phyloP scores from a whole-genome alignment of 1,140 invertebrate genomes.

The Piezodorus guildinii region DNA sequence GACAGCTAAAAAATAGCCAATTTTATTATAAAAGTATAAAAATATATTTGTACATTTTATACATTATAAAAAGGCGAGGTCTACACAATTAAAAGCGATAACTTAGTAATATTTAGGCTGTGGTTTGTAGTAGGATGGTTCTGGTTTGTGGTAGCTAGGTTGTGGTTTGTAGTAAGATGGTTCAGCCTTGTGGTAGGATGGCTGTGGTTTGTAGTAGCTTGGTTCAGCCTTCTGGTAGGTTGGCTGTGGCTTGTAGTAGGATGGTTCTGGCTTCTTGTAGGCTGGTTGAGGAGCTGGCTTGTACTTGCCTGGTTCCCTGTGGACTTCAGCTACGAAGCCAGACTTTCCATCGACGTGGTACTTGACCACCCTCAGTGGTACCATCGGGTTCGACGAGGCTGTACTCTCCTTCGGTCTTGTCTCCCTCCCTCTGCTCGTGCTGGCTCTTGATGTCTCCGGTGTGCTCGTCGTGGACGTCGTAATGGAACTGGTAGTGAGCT shows the following conservation, averaged over 20 bases:
- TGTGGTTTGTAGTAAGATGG: background rate
- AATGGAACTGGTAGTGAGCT: slow-evolving; percentile 39
- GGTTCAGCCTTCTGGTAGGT: background rate
- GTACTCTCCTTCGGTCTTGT: slow-evolving; percentile 40
- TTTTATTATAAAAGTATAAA: background rate
- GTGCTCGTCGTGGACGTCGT: slow-evolving; percentile 41
- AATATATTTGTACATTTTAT: background rate
- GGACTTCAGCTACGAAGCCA: background rate
- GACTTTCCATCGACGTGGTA: slow-evolving; percentile 3
- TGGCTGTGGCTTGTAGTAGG: background rate
- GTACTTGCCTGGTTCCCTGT: background rate
- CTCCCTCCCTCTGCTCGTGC: slow-evolving; percentile 40
- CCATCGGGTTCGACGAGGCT: slow-evolving; percentile 30
- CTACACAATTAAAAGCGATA: no score
- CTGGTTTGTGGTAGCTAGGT: no score
- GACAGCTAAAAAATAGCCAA: no score
- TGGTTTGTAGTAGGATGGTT: no score
- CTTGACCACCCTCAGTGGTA: slow-evolving; percentile 25
- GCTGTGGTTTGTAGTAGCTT: background rate
- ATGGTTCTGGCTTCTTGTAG: background rate
- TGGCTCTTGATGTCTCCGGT: slow-evolving; percentile 45
- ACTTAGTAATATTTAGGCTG: no score
- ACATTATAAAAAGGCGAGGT: no score
- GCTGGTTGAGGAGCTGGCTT: background rate
- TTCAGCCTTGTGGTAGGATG: background rate